Percentiles rank a stretch among this genome's conserved stretches.
Conservation (phyloP, 2,888 invertebrate genomes). For the Epinotia brunnichana region DNA sequence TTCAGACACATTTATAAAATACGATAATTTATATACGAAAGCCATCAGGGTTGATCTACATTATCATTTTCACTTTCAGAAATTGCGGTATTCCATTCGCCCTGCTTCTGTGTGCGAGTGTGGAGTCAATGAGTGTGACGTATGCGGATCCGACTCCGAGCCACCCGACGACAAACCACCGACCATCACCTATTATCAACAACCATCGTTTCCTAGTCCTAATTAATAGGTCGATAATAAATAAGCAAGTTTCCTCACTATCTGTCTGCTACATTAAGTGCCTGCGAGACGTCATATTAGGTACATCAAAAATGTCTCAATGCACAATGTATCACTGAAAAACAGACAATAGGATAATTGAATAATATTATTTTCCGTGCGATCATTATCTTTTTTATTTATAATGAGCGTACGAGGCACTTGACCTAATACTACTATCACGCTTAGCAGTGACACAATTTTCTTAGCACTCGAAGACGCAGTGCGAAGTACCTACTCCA, state of each 20-base stretch:
- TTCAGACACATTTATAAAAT: no score
- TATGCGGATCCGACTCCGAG: constrained; percentile 78
- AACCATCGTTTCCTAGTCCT: constrained; percentile 44
- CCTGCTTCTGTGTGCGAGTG: constrained; percentile 90
- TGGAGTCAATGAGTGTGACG: constrained; percentile 90
- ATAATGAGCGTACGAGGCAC: constrained; percentile 57
- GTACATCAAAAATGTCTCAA: constrained; percentile 45
- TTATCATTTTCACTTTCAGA: constrained; percentile 79
- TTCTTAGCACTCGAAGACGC: constrained; percentile 32
- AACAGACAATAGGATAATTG: constrained; percentile 60
- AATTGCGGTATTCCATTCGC: constrained; percentile 88
- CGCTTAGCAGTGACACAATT: constrained; percentile 50
- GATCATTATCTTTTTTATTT: constrained; percentile 69
- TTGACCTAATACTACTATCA: constrained; percentile 65
- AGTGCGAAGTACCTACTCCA: constrained; percentile 20
- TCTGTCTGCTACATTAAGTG: constrained; percentile 44
- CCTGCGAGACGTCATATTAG: constrained; percentile 47
- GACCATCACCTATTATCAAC: constrained; percentile 69
- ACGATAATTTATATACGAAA: no score
- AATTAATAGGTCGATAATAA: constrained; percentile 36
- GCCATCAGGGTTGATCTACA: no score
- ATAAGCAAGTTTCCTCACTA: constrained; percentile 25
- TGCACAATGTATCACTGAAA: constrained; percentile 4
- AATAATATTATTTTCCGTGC: constrained; percentile 63
- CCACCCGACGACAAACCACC: constrained; percentile 73